Base-by-base conservation (phyloP, 2,797 vertebrate genomes). In the Garrulus glandarius region DNA sequence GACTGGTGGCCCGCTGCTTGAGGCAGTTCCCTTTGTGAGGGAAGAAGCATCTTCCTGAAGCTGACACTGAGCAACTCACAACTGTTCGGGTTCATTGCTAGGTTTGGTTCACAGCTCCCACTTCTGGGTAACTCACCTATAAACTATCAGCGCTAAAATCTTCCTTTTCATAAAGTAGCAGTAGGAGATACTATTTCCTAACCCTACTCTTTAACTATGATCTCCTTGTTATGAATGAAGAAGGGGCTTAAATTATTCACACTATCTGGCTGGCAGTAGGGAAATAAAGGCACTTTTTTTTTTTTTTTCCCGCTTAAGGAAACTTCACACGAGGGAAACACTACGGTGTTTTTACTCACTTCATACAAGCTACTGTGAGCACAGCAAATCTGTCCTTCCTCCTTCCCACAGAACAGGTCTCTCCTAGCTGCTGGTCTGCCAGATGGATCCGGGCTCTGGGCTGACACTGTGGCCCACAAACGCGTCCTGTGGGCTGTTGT, bases 401-500 rank as follows among this genome's bases (percentile, higher is more conserved):
- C 18, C 10, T 63, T 64, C 23, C 26, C n/a, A 16, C 69, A 14
- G 50, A 15, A 17, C 34, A 15, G 70, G 39, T 55, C 60, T 36
- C 43, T 18, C 20, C 16, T 6, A 13, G 67, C 29, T 29, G 65
- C 71, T 1, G 13, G 0, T 80, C 14, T 55, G 52, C 69, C 61
- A 29, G 63, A 34, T 1, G 32, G 72, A 56, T 16, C 19, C 69
- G 29, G 59, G 15, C 49, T 10, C 43, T 5, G 72, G 11, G 55
- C 1, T 76, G 50, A 22, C 89, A 15, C 76, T 10, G 11, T 7
- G 85, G 64, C 79, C 68, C 39, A 14, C 52, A 17, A 34, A 61
- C 3, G 4, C 1, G 3, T 39, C 36, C 78, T 6, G 21, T 1
- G 16, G 2, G 53, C 89, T 53, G 32, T 1, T 3, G 36, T 2